Conservation (phyloP, 2,113 vertebrate species). For the Donacobius atricapilla region DNA sequence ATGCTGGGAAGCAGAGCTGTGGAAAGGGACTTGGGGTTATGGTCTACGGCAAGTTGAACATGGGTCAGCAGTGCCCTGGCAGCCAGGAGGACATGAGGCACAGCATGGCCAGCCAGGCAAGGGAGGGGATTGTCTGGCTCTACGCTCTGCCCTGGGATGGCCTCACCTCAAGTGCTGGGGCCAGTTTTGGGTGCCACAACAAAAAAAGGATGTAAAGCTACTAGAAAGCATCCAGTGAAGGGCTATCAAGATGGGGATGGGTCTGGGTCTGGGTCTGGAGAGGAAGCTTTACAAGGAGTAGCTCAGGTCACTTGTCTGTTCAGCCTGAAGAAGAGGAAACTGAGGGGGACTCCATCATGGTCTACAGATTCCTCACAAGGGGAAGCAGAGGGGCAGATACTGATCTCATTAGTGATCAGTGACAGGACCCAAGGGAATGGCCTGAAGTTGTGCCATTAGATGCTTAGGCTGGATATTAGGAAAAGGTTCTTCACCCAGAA, state of each 20-base stretch:
- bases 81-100: background rate
- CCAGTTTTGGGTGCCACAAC: background rate
- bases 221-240: background rate
- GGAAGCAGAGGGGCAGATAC: background rate
- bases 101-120: fast-evolving
- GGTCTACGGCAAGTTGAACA: fast-evolving
- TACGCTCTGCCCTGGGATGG: fast-evolving
- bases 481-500: background rate
- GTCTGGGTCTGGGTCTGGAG: background rate
- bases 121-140: fast-evolving
- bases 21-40: background rate
- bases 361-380: background rate
- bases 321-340: background rate
- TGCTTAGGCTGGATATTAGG: background rate
- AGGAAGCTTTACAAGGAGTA: background rate
- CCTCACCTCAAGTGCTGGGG: fast-evolving
- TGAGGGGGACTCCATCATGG: background rate
- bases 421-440: background rate
- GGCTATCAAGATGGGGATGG: background rate
- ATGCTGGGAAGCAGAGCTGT: fast-evolving
- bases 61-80: background rate
- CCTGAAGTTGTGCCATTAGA: background rate
- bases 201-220: background rate
- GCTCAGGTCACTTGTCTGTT: background rate
- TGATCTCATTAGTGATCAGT: background rate